Evolutionary conservation across 2,797 vertebrate species (phyloP).

Genomic region (Cygnus olor): DNA sequence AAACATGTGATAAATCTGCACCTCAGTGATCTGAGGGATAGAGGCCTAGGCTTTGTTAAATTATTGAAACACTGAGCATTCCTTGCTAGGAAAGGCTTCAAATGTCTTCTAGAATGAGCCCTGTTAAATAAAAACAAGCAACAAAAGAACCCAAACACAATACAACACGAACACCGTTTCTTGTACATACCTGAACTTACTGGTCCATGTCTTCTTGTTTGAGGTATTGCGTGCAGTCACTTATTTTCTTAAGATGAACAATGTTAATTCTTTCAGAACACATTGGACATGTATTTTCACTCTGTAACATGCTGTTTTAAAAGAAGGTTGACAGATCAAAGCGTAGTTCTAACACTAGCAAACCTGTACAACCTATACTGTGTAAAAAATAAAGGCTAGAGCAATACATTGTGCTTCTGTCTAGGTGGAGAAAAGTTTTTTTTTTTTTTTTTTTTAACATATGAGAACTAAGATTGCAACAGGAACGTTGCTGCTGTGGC

Average conservation of each 20-base stretch:
- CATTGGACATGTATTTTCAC: constrained; percentile 91
- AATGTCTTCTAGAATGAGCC: accelerated
- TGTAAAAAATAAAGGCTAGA: not conserved
- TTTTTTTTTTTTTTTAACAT: not conserved
- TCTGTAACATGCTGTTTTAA: constrained; percentile 86
- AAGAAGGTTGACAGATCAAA: constrained; percentile 1
- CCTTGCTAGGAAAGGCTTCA: not conserved
- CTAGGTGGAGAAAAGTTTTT: accelerated
- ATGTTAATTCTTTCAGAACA: constrained; percentile 86
- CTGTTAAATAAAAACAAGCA: not conserved
- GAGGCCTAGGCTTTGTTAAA: not conserved
- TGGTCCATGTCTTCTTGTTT: constrained; percentile 79
- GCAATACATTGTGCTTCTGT: not conserved
- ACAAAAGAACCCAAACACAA: not conserved
- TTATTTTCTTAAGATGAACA: constrained; percentile 83
- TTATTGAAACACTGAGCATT: not conserved
- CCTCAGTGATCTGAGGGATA: accelerated
- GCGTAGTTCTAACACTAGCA: not conserved
- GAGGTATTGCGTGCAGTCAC: constrained; percentile 86
- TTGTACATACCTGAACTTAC: constrained; percentile 54
- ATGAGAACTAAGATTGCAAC: accelerated
- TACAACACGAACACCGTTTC: not conserved
- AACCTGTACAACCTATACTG: not conserved
- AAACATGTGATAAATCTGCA: accelerated
- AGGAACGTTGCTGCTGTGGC: not conserved